Conservation (phyloP, 2,797 vertebrate genomes). For the Acrossocheilus wenchowensis region DNA sequence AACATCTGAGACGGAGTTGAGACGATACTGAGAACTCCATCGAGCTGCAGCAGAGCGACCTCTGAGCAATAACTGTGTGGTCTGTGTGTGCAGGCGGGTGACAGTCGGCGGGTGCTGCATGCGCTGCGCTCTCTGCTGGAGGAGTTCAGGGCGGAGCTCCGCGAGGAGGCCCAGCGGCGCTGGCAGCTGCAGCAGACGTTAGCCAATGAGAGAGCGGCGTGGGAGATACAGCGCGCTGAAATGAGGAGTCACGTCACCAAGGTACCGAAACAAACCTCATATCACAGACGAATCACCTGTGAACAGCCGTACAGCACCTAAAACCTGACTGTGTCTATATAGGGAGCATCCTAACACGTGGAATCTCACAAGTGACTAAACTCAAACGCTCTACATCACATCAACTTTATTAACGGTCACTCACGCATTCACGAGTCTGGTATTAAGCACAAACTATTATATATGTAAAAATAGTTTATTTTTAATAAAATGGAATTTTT, state of each 20-base stretch:
- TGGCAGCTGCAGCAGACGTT: slow-evolving; percentile 89
- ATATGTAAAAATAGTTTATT: background rate
- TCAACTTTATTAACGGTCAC: background rate
- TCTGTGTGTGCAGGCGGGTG: slow-evolving; percentile 78
- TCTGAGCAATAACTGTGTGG: background rate
- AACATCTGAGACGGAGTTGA: background rate
- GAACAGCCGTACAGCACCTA: background rate
- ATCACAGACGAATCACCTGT: background rate
- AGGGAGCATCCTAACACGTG: background rate
- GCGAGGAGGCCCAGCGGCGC: slow-evolving; percentile 84
- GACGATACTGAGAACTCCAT: background rate
- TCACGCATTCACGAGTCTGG: background rate
- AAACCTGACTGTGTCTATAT: background rate
- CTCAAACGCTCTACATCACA: too few relatives aligned
- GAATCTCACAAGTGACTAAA: too few relatives aligned
- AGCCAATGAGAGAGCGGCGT: slow-evolving; percentile 90
- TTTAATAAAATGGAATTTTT: background rate
- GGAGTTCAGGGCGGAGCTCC: slow-evolving; percentile 88
- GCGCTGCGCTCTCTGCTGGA: slow-evolving; percentile 89
- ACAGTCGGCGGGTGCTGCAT: slow-evolving; percentile 85
- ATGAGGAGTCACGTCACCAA: slow-evolving; percentile 88
- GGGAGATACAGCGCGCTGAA: slow-evolving; percentile 90
- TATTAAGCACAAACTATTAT: too few relatives aligned
- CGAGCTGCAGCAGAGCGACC: background rate
- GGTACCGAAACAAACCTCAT: slow-evolving; percentile 75